A percentile compares a stretch with the other conserved stretches of the same genome.
phyloP scores from a whole-genome alignment of 2,888 invertebrate species.

The Encarsia formosa region DNA sequence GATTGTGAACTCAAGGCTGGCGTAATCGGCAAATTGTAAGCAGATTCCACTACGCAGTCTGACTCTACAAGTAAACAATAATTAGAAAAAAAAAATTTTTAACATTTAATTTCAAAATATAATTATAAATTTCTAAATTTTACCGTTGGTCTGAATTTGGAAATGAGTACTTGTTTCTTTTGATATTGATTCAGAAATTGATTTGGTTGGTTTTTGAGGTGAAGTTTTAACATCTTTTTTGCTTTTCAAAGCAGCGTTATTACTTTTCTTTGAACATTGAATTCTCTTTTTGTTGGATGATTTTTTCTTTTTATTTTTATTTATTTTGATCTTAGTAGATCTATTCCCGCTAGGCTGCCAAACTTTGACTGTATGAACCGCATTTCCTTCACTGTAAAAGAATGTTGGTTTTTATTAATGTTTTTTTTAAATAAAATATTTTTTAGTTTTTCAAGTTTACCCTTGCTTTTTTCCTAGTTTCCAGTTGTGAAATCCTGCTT shows the following conservation, averaged over 20 bases:
- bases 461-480: conserved; percentile 49
- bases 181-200: conserved; percentile 33
- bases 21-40: too few species aligned
- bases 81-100: too few species aligned
- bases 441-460: conserved; percentile 27
- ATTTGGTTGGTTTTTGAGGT: conserved; percentile 31
- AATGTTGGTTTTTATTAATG: neutral
- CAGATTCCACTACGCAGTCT: too few species aligned
- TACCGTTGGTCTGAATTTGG: conserved; percentile 38
- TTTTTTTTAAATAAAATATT: neutral
- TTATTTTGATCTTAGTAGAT: conserved; percentile 42
- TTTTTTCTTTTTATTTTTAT: conserved; percentile 40
- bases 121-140: conserved; percentile 20
- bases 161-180: conserved; percentile 36
- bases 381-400: conserved; percentile 42
- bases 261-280: conserved; percentile 5
- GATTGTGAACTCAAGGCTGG: too few species aligned
- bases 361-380: conserved; percentile 47
- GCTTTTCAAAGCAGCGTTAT: conserved; percentile 16
- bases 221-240: conserved; percentile 31
- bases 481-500: conserved; percentile 50
- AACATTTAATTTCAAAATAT: conserved; percentile 34
- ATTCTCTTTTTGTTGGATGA: conserved; percentile 32
- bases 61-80: too few species aligned
- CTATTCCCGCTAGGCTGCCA: conserved; percentile 50